phyloP scores from a whole-genome alignment of 2,113 vertebrate species.

The Passer domesticus region DNA sequence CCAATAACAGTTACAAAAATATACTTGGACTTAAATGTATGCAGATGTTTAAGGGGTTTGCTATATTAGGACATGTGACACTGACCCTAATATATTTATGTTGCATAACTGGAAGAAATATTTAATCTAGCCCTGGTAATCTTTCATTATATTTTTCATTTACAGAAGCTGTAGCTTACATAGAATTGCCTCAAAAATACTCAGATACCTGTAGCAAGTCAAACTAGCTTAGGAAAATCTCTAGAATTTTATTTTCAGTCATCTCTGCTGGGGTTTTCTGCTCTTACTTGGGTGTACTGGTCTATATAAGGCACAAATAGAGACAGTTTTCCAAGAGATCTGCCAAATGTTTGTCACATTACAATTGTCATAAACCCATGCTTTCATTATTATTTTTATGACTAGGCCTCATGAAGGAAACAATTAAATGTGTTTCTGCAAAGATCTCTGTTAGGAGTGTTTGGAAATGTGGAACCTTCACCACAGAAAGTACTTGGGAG shows the following conservation, averaged over 20 bases:
- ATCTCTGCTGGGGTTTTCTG: neutral
- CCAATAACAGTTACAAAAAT: neutral
- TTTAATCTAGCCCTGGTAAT: neutral
- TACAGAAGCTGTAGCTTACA: neutral
- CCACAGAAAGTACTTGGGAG: neutral
- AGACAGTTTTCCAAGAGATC: neutral
- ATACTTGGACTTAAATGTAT: neutral
- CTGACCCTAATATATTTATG: neutral
- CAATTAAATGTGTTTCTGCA: neutral
- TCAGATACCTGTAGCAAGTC: neutral
- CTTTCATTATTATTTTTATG: slow-evolving; percentile 2
- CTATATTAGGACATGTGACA: neutral
- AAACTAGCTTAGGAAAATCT: neutral
- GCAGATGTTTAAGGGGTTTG: neutral
- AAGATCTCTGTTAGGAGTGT: neutral
- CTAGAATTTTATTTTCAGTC: neutral
- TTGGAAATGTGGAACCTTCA: neutral
- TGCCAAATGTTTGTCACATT: neutral
- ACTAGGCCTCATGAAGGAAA: neutral
- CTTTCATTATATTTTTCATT: neutral
- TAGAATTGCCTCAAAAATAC: neutral
- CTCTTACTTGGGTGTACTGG: neutral
- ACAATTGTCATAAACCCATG: neutral
- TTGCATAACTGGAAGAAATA: neutral
- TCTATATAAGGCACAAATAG: neutral